Conservation (phyloP, 2,113 vertebrate species). For the Mobula hypostoma region DNA sequence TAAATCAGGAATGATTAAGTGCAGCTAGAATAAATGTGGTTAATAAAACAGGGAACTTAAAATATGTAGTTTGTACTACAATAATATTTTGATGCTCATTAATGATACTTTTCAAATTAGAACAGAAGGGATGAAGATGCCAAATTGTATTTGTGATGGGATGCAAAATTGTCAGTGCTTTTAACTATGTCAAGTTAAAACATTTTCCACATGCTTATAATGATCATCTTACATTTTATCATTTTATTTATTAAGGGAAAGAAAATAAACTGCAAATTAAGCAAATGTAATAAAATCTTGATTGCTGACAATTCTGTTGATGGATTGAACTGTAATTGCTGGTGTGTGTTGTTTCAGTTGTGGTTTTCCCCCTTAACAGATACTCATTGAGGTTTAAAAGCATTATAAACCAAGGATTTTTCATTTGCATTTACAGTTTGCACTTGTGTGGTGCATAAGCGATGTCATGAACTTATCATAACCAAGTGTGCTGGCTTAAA, state of each 20-base stretch:
- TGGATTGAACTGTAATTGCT: neutral
- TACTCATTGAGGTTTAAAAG: neutral
- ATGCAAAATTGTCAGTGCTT: neutral
- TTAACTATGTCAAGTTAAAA: neutral
- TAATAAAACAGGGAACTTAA: neutral
- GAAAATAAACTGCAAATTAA: neutral
- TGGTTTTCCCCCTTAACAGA: neutral
- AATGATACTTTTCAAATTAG: neutral
- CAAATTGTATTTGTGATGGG: neutral
- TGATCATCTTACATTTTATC: neutral
- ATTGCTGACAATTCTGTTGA: neutral
- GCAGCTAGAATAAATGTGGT: neutral
- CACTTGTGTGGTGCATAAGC: constrained; percentile 96
- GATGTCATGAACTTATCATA: constrained; percentile 96
- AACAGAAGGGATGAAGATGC: neutral
- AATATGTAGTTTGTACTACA: neutral
- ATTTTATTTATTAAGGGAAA: neutral
- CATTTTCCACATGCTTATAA: neutral
- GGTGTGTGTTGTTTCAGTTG: neutral
- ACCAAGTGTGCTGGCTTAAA: constrained; percentile 95
- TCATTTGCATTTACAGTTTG: constrained; percentile 70
- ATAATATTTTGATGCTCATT: neutral
- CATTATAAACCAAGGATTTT: neutral
- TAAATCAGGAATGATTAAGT: neutral
- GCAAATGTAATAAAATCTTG: neutral